Evolutionary conservation across 1,140 invertebrate species (phyloP).

Genomic region (Lethrus apterus): DNA sequence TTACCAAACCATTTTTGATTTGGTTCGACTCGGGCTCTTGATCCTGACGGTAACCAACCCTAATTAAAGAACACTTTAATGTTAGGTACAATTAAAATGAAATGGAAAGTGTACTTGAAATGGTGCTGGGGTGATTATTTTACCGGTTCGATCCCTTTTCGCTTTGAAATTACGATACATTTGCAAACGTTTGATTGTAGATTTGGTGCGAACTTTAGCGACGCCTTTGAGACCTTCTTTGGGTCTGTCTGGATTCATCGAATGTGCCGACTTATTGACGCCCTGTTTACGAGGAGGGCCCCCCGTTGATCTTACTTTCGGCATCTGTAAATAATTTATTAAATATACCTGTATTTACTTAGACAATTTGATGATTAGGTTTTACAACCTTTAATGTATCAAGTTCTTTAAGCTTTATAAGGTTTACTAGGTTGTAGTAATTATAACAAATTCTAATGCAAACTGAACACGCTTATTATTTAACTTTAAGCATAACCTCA

Average conservation of each 20-base stretch:
- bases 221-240: constrained; percentile 75
- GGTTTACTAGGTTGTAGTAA: too few species aligned
- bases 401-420: neutral
- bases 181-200: constrained; percentile 91
- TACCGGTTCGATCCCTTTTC: constrained; percentile 82
- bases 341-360: neutral
- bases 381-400: neutral
- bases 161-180: constrained; percentile 98
- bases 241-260: constrained; percentile 80
- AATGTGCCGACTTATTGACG: constrained; percentile 71
- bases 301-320: constrained; percentile 58
- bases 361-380: neutral
- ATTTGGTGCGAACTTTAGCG: constrained; percentile 75
- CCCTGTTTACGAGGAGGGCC: constrained; percentile 68
- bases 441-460: too few species aligned
- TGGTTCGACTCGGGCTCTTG: constrained; percentile 89
- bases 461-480: too few species aligned
- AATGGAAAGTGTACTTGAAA: constrained; percentile 53
- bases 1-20: constrained; percentile 98
- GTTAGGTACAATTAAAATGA: too few species aligned
- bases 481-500: too few species aligned
- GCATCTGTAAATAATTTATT: constrained; percentile 46
- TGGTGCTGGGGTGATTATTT: constrained; percentile 89
- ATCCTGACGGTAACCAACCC: constrained; percentile 79
- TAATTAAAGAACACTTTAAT: too few species aligned